Percentiles rank a stretch among this genome's conserved stretches.
These are phyloP conservation scores for Numenius phaeopus DNA, from an alignment of 2,797 vertebrate species.

Conservation along the genomic window DNA sequence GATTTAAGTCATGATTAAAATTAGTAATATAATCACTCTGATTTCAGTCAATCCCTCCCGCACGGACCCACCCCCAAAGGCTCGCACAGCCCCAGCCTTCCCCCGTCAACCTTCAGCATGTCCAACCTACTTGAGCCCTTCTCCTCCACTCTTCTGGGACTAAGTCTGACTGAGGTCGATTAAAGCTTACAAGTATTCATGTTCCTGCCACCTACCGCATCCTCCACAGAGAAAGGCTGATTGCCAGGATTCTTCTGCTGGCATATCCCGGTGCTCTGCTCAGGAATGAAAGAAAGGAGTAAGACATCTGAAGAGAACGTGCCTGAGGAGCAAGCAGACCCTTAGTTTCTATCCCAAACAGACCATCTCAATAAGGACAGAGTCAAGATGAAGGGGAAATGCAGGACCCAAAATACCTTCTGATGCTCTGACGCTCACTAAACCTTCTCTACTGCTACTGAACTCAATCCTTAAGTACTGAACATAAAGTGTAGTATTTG, in stretches of 20 bases:
- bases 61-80: background rate
- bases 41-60: constrained; percentile 29
- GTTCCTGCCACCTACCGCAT: background rate
- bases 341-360: background rate
- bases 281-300: background rate
- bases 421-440: background rate
- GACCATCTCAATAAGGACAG: background rate
- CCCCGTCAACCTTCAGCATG: background rate
- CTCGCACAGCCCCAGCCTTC: background rate
- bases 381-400: background rate
- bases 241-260: background rate
- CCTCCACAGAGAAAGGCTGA: background rate
- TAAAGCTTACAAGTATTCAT: background rate
- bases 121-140: background rate
- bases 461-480: background rate
- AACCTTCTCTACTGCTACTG: background rate
- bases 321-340: background rate
- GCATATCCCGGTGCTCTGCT: accelerated
- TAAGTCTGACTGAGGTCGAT: background rate
- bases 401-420: background rate
- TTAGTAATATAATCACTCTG: constrained; percentile 43
- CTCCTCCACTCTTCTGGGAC: background rate
- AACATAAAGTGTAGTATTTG: background rate
- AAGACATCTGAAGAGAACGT: background rate
- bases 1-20: constrained; percentile 70